Percentiles rank a stretch among this genome's conserved stretches.
Conservation (phyloP, 2,797 vertebrate species). For the Mormyrops boulengeri region DNA sequence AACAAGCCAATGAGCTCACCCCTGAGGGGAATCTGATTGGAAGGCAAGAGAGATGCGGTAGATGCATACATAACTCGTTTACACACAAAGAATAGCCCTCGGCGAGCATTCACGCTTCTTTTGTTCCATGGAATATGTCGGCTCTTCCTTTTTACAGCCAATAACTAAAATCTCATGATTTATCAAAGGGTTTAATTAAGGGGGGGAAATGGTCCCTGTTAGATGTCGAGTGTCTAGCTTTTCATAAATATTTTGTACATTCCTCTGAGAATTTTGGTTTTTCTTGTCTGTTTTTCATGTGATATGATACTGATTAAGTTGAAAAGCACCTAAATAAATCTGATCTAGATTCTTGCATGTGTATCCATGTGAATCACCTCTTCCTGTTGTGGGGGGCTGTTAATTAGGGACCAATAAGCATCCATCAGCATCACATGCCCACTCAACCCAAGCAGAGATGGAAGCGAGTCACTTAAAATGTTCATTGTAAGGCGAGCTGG, state of each 20-base stretch:
- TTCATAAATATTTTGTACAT: background rate
- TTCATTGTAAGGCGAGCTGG: background rate
- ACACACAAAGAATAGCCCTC: background rate
- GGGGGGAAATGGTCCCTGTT: background rate
- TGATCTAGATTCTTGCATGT: background rate
- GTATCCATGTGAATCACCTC: background rate
- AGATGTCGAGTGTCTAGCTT: background rate
- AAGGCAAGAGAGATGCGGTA: background rate
- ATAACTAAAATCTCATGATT: background rate
- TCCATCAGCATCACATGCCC: background rate
- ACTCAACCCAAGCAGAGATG: background rate
- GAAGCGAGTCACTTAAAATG: background rate
- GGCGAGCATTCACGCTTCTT: background rate
- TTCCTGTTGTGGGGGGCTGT: background rate
- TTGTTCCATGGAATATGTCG: background rate
- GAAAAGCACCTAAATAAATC: background rate
- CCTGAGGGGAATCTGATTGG: conserved; percentile 11
- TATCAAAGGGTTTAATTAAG: background rate
- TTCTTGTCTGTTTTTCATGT: background rate
- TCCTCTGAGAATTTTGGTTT: background rate
- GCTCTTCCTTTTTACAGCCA: background rate
- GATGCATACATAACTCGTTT: background rate
- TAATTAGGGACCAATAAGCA: background rate
- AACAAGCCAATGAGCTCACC: background rate
- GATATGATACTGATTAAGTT: background rate